phyloP scores from a whole-genome alignment of 1,140 invertebrate genomes.

The Agrypnia vestita region DNA sequence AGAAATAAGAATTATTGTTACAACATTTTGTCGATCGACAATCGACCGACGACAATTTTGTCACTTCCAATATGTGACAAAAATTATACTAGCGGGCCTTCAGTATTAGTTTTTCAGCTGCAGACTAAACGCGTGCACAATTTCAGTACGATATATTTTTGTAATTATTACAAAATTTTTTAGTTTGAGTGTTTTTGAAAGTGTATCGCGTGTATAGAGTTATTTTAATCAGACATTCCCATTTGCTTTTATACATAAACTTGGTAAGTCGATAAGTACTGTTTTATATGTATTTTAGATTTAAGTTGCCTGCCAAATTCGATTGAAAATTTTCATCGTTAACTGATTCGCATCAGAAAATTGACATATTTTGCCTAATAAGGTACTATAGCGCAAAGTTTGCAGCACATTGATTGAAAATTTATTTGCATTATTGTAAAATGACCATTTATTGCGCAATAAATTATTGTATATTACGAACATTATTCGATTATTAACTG shows the following conservation, averaged over 20 bases:
- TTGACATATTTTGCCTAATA: no score
- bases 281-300: not conserved
- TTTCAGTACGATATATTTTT: constrained; percentile 22
- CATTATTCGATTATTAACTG: no score
- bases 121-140: not conserved
- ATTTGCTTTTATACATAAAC: not conserved
- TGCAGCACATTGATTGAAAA: no score
- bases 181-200: not conserved
- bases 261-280: not conserved
- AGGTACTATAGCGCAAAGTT: no score
- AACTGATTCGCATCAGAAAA: no score
- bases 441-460: no score
- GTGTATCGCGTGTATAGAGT: not conserved
- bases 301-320: not conserved
- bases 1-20: not conserved
- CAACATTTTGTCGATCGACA: not conserved
- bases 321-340: no score
- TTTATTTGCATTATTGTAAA: constrained; percentile 14
- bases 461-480: no score
- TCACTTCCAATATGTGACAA: not conserved
- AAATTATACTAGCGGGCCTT: not conserved
- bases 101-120: not conserved
- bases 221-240: not conserved
- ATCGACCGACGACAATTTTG: not conserved
- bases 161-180: constrained; percentile 20